Evolutionary conservation across 2,113 vertebrate species (phyloP), one percentile per base, ranked within the genome.

Genomic region (Crotalus tigris): DNA sequence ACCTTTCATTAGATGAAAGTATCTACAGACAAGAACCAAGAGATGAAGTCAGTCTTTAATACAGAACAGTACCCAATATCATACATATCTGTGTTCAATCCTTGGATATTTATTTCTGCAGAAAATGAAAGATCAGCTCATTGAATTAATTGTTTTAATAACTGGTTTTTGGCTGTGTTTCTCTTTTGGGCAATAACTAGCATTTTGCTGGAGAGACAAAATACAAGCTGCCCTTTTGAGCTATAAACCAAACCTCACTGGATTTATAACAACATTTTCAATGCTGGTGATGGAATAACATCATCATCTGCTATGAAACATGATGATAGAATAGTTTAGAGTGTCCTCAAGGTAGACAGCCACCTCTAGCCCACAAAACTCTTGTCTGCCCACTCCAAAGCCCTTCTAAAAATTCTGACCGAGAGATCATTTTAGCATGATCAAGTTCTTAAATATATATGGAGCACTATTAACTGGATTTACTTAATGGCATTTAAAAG

Each of bases 61-160:
- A 53, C 0, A 69, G 90, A 46, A 0, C 7, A 87, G 39, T 6
- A n/a, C 6, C 23, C 57, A 92, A 88, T 15, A 3, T 1, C 13
- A 19, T 0, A 0, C 2, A 13, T 0, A 0, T n/a, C 26, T 19
- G 4, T 64, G 19, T 11, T 46, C 85, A 87, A 29, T 49, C 39
- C 2, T 33, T 87, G 58, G 46, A 64, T 87, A 54, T 10, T 44
- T 26, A 24, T 26, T 39, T 6, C 12, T 64, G 49, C 44, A 53
- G 17, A n/a, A 89, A 61, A 11, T 1, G 1, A 29, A 85, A 85
- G 19, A 26, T 53, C 59, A 87, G 17, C 51, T 59, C 23, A 88
- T 49, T 19, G 4, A 54, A 88, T 69, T 53, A 92, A 39, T 46
- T 88, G 26, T 21, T 54, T 88, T n/a, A 88, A 81, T 81, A 81